These are phyloP conservation scores for Torymus aiolomorphi DNA, from an alignment of 2,888 invertebrate genomes.

Conservation along the genomic window DNA sequence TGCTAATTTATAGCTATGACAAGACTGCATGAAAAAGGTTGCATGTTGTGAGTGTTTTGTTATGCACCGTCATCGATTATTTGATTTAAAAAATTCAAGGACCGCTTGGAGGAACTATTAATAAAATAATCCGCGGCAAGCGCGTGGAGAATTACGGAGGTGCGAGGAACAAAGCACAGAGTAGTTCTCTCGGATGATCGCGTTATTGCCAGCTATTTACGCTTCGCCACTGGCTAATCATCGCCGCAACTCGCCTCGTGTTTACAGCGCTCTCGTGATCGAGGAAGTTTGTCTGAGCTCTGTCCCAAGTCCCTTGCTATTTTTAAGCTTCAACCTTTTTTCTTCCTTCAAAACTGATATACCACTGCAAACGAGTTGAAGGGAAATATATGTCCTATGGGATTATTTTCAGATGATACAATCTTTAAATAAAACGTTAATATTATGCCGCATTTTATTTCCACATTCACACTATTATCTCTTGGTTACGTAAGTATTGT, in stretches of 20 bases:
- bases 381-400: no score
- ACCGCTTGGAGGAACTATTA: conserved; percentile 6
- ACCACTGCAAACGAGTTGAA: no score
- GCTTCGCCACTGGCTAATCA: conserved; percentile 33
- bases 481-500: no score
- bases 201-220: conserved; percentile 34
- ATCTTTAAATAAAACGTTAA: no score
- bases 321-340: not conserved
- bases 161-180: conserved; percentile 23
- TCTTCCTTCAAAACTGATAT: no score
- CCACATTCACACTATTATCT: no score
- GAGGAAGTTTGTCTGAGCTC: not conserved
- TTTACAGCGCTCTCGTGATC: not conserved
- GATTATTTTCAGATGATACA: no score
- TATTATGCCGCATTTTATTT: no score
- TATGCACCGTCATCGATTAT: not conserved
- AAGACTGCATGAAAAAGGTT: no score
- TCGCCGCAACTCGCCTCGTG: not conserved
- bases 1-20: no score
- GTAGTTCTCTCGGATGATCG: conserved; percentile 32
- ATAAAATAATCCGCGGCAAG: conserved; percentile 2
- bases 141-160: not conserved
- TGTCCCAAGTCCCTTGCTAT: conserved; percentile 13
- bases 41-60: no score
- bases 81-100: conserved; percentile 15